Base-by-base conservation (phyloP, 2,888 invertebrate genomes). In the Blomia tropicalis region DNA sequence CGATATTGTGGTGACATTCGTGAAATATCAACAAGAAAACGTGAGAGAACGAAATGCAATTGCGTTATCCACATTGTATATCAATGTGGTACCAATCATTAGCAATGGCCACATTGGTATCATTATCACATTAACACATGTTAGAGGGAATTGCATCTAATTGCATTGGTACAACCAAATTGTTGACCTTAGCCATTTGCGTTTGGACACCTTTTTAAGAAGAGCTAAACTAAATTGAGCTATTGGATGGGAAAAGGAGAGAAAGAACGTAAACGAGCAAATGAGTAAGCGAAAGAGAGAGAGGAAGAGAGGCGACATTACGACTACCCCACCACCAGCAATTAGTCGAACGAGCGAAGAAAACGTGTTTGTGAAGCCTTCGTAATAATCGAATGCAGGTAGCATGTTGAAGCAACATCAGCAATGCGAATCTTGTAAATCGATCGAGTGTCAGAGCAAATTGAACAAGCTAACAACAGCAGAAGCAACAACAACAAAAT, bases 41-140 rank as follows among this genome's bases (percentile, higher is more conserved):
- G 51, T 14, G 51, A 47, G 51, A 22, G 51, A 19, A n/a, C 7
- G 51, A 22, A 47, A 22, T 7, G 51, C 51, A 22, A 47, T 47
- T 19, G 51, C n/a, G 51, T 7, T 11, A 47, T 14, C 22, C 7
- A n/a, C n/a, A n/a, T 7, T 19, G 22, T 11, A 47, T 27, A 47
- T 7, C n/a, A n/a, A 11, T 11, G 22, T 47, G 22, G 51, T 27
- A 11, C 7, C 11, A 22, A 47, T n/a, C 11, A 47, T 47, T 47
- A 47, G n/a, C 51, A 47, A 7, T 22, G 27, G 5, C 51, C 7
- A n/a, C 41, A 7, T n/a, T 25, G 51, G 7, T 7, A 47, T 47
- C 51, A 47, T 47, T 47, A 47, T 47, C 51, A 47, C 7, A 47
- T 47, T 47, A 47, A 47, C 51, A 47, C 51, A 47, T 47, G 51